Conservation (phyloP, 2,113 vertebrate species). For the Ovis canadensis region DNA sequence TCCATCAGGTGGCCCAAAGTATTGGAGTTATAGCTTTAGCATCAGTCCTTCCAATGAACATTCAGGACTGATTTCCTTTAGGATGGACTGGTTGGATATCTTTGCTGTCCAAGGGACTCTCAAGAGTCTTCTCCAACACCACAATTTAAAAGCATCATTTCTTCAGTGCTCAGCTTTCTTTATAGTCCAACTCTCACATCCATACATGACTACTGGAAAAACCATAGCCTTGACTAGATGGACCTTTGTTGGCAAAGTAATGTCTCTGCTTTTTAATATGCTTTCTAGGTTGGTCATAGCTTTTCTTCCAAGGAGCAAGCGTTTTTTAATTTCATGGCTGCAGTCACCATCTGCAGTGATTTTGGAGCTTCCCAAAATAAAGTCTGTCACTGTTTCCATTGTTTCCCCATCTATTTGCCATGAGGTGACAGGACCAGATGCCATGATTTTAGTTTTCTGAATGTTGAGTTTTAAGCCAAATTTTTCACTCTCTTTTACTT, state of each 20-base stretch:
- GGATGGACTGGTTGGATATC: not conserved
- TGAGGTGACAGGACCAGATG: not conserved
- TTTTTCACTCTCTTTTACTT: not conserved
- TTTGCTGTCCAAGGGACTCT: not conserved
- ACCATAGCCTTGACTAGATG: not conserved
- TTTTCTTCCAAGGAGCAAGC: not conserved
- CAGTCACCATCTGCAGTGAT: not conserved
- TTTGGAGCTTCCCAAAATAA: not conserved
- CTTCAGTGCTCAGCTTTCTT: not conserved
- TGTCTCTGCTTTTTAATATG: not conserved
- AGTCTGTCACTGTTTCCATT: not conserved
- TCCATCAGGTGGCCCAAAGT: not conserved
- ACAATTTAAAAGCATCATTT: not conserved
- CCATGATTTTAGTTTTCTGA: not conserved
- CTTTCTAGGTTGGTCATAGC: not conserved
- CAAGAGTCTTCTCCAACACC: not conserved
- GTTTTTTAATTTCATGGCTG: not conserved
- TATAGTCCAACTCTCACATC: not conserved
- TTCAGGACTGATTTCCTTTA: not conserved
- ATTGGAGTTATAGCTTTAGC: not conserved
- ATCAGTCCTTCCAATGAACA: not conserved
- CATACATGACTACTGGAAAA: not conserved
- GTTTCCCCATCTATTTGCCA: not conserved
- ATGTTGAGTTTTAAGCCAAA: not conserved
- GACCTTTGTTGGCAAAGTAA: not conserved